Base-by-base conservation (phyloP, 1,140 invertebrate species). In the Aphelinus certus region DNA sequence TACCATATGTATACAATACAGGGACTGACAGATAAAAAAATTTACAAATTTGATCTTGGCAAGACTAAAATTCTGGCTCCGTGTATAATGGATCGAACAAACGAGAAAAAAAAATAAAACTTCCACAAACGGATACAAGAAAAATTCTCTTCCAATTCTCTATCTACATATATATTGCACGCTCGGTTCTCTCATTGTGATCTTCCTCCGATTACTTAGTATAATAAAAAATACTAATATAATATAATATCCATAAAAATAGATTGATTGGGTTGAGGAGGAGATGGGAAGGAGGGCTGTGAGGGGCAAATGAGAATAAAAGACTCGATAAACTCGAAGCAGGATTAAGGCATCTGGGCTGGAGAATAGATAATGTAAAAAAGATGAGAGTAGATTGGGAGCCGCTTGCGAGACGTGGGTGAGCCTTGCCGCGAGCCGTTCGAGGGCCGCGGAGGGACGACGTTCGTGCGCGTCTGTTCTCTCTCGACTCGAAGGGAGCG, bases 141-240 rank as follows among this genome's bases (percentile, higher is more conserved):
- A 65, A 63, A 64, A 53, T 56, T 57, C 62, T 47, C 55, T 73
- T 66, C 42, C 47, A 42, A 66, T 66, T 73, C 56, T 57, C 49
- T 73, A 73, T 73, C 72, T 73, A 68, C 64, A 67, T 61, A 72
- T 61, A 73, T 75, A 75, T 75, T 75, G 66, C 73, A 69, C 66
- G 53, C 66, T 75, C 60, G 64, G 45, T 63, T 75, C 73, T 75
- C 58, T 73, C 9, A 46, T 51, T 58, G 61, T 45, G 46, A 7
- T 7, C 61, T 67, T 75, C 46, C 49, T 42, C 42, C 10, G 10
- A 73, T 7, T 73, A 60, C 49, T 45, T 26, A 67, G 48, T 63
- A 73, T 61, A 73, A 67, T 67, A 60, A 65, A 53, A 26, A 10
- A 3, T 26, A 47, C 58, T 42, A 69, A 48, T 9, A 42, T 69